Conservation (phyloP, 1,140 invertebrate species). For the Pristionchus pacificus region DNA sequence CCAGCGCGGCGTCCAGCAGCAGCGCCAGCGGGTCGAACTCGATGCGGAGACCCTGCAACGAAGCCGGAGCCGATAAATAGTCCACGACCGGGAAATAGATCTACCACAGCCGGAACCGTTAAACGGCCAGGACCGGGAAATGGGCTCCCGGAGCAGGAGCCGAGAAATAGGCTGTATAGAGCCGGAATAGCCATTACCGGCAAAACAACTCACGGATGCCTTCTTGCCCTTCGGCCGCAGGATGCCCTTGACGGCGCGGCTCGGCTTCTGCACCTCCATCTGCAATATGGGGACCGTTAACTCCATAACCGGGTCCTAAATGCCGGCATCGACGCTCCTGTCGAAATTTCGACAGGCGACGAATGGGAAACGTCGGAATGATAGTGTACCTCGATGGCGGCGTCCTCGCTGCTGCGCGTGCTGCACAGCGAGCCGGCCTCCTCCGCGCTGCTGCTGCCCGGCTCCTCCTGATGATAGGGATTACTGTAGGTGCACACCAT, state of each 20-base stretch:
- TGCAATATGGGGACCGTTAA: neutral
- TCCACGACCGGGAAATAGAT: constrained; percentile 2
- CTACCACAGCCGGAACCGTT: neutral
- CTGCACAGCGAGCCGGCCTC: constrained; percentile 1
- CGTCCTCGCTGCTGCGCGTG: neutral
- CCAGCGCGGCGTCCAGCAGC: constrained; percentile 88
- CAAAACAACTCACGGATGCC: too few relatives aligned
- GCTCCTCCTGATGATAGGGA: too few relatives aligned
- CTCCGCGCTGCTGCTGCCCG: too few relatives aligned
- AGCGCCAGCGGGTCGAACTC: constrained; percentile 95
- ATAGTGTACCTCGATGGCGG: constrained; percentile 2
- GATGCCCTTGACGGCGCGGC: constrained; percentile 20
- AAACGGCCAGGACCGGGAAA: neutral
- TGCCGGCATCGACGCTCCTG: neutral
- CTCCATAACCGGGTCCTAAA: neutral
- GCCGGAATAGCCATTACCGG: too few relatives aligned
- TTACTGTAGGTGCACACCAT: too few relatives aligned
- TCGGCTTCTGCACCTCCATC: neutral
- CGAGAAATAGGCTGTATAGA: too few relatives aligned
- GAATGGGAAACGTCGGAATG: neutral
- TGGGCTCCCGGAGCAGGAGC: neutral
- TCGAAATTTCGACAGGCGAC: constrained; percentile 2
- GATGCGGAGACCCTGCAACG: constrained; percentile 64
- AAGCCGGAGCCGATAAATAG: constrained; percentile 55
- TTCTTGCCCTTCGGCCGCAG: constrained; percentile 15